Conservation (phyloP, 2,888 invertebrate species). For the Cyaniris semiargus region DNA sequence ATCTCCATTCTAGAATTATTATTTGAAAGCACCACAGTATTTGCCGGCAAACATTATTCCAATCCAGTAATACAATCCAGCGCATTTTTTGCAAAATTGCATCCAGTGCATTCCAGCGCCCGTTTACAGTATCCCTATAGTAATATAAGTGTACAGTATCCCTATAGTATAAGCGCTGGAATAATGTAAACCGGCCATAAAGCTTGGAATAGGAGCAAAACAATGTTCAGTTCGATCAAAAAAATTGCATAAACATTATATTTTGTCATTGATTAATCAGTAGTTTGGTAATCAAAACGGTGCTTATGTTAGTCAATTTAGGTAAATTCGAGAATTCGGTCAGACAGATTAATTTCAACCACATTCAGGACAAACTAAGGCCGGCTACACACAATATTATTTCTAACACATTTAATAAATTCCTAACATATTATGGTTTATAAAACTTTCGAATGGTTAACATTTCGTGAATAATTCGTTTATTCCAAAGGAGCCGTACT, state of each 20-base stretch:
- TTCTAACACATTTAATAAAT: background rate
- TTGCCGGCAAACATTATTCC: no score
- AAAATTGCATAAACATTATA: background rate
- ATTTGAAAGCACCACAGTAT: background rate
- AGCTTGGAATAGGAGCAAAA: background rate
- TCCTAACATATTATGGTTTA: background rate
- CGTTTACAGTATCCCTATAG: no score
- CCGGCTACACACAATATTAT: background rate
- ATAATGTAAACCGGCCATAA: no score
- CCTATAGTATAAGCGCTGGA: no score
- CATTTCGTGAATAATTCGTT: no score
- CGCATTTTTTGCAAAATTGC: no score
- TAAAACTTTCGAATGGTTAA: background rate
- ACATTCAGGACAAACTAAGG: slow-evolving; percentile 6
- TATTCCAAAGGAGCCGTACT: no score
- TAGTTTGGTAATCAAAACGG: background rate
- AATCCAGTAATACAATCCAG: no score
- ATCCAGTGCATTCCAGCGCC: no score
- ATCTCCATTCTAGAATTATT: background rate
- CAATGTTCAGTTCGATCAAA: background rate
- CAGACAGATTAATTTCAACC: slow-evolving; percentile 14
- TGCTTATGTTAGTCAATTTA: background rate
- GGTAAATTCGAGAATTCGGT: background rate
- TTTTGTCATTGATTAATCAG: background rate
- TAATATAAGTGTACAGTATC: no score